These are phyloP conservation scores for Mustela lutreola DNA, from an alignment of 2,113 vertebrate species.

Conservation along the genomic window DNA sequence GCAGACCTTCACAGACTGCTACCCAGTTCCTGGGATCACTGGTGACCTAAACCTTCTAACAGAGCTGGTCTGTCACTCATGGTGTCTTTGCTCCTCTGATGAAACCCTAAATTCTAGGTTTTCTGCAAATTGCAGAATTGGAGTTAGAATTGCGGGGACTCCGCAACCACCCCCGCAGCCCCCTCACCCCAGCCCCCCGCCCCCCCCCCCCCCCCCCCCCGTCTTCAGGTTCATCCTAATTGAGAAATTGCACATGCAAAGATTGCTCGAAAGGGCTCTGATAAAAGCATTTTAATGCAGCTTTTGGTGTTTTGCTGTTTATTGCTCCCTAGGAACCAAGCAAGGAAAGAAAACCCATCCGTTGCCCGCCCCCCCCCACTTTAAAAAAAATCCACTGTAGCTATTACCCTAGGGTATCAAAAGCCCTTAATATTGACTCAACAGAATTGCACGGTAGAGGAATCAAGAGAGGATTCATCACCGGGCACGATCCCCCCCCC, in stretches of 20 bases:
- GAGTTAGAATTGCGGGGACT: no score
- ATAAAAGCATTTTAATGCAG: constrained; percentile 37
- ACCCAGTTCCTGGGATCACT: background rate
- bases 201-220: no score
- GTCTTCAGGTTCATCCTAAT: background rate
- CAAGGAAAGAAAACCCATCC: constrained; percentile 40
- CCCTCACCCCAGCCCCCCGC: no score
- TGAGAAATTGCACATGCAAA: background rate
- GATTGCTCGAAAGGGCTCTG: constrained; percentile 28
- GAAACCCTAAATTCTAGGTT: background rate
- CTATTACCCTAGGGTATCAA: background rate
- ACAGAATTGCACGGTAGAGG: background rate
- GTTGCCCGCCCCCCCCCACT: background rate
- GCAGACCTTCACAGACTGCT: background rate
- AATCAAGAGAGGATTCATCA: background rate
- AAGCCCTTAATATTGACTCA: constrained; percentile 14
- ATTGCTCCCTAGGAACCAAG: background rate
- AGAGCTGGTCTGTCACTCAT: background rate
- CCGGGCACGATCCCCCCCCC: background rate
- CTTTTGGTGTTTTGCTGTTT: constrained; percentile 28
- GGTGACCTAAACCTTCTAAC: background rate
- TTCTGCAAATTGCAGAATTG: no score
- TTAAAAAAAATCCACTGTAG: background rate
- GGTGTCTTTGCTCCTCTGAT: background rate
- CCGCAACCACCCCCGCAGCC: background rate